A percentile compares a stretch with the other conserved stretches of the same genome.
These are phyloP conservation scores for Chydorus sphaericus DNA, from an alignment of 2,888 invertebrate species.

Conservation along the genomic window DNA sequence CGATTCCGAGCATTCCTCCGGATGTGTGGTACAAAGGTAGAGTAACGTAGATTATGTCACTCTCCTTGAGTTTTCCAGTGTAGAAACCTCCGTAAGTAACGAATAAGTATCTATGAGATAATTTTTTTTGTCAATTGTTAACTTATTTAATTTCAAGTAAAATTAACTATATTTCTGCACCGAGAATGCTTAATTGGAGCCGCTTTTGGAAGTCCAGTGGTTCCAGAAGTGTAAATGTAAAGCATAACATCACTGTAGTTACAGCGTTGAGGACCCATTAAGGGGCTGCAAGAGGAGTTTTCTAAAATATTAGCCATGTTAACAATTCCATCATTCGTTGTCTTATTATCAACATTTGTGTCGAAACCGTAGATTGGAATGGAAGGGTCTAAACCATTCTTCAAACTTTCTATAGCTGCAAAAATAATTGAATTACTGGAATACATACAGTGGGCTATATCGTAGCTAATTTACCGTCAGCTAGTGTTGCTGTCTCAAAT, in stretches of 20 bases:
- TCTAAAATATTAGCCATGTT: constrained; percentile 46
- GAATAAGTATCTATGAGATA: constrained; percentile 22
- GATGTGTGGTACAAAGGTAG: constrained; percentile 44
- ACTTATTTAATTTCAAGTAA: too few species aligned
- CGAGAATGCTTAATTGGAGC: constrained; percentile 25
- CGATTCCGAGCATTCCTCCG: constrained; percentile 37
- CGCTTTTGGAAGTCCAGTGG: constrained; percentile 63
- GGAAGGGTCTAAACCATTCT: too few species aligned
- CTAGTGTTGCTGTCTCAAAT: constrained; percentile 55
- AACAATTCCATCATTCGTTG: constrained; percentile 29
- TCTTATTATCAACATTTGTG: too few species aligned
- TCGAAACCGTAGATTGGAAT: too few species aligned
- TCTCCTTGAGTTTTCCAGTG: constrained; percentile 25
- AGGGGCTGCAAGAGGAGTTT: constrained; percentile 39
- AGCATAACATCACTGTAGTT: constrained; percentile 64
- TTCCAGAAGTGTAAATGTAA: constrained; percentile 96
- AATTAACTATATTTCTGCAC: too few species aligned
- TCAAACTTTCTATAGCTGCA: too few species aligned
- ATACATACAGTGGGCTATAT: too few species aligned
- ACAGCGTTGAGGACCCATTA: constrained; percentile 36
- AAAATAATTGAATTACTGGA: too few species aligned
- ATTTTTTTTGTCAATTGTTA: too few species aligned
- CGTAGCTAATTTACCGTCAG: constrained; percentile 44
- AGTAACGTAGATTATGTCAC: constrained; percentile 38
- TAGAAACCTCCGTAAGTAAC: constrained; percentile 24